A percentile compares a stretch with the other conserved stretches of the same genome.
Conservation (phyloP, 1,140 invertebrate species). For the Microplitis mediator region DNA sequence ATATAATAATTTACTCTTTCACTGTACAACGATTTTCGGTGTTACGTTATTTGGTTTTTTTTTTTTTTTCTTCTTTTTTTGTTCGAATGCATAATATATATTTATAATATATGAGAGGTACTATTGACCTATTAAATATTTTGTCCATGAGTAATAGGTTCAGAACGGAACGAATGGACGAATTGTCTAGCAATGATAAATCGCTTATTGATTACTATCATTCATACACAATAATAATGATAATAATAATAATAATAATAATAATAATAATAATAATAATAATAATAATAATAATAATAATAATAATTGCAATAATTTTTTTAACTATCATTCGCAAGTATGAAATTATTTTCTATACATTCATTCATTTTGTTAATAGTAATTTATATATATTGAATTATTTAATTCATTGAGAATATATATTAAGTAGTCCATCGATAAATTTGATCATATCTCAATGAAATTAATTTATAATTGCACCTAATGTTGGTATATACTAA, state of each 20-base stretch:
- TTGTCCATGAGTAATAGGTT: conserved; percentile 4
- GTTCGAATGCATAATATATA: conserved; percentile 5
- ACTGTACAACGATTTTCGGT: conserved; percentile 20
- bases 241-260: neutral
- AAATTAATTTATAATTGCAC: neutral
- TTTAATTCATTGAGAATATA: too few relatives aligned
- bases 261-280: neutral
- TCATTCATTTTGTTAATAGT: neutral
- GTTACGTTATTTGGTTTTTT: neutral
- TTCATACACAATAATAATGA: neutral
- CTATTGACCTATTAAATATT: conserved; percentile 10
- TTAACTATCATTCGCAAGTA: conserved; percentile 27
- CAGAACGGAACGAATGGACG: conserved; percentile 26
- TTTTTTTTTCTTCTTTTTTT: neutral
- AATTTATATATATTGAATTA: conserved; percentile 6
- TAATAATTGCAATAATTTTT: conserved; percentile 16
- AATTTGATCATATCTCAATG: neutral
- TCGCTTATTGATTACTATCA: neutral
- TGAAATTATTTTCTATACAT: conserved; percentile 24
- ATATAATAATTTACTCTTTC: neutral
- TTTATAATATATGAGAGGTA: neutral
- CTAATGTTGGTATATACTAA: neutral
- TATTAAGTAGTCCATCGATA: too few relatives aligned
- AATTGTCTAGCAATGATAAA: conserved; percentile 10
- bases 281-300: neutral